Base-by-base conservation (phyloP, 1,140 invertebrate genomes). In the Plectrocnemia conspersa region DNA sequence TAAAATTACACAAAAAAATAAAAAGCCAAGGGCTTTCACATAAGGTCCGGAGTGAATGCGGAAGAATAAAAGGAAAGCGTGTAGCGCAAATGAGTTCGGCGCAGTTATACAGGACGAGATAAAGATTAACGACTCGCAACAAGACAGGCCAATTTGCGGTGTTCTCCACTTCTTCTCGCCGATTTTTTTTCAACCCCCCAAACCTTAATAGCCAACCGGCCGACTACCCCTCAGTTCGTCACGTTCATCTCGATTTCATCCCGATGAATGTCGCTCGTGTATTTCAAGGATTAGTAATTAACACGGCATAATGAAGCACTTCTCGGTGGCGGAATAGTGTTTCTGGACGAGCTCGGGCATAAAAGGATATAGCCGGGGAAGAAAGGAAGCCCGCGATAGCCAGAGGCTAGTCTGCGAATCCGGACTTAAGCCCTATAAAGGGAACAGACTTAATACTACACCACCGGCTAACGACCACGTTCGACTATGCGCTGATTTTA, bases 121-220 rank as follows among this genome's bases (percentile, higher is more conserved):
- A 50, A 50, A 50, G 35, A 50, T 50, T 50, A 50, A 50, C 47
- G 47, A 50, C 32, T 35, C 4, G 32, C 11, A 13, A 19, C 33
- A 24, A 50, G 47, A 50, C 47, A 50, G 47, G 47, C 47, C 47
- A 50, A 50, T 50, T 50, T 50, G 47, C 47, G 47, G 47, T 50
- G 47, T 50, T 50, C 13, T 19, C n/a, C n/a, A n/a, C 44, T 47
- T 32, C 44, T 29, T 47, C 25, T 47, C 33, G 13, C 36, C 10
- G 10, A 29, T 29, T 7, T 29, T 7, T 29, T 7, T 29, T n/a
- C n/a, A n/a, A n/a, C n/a, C n/a, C n/a, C n/a, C n/a, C n/a, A n/a
- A n/a, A n/a, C n/a, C n/a, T n/a, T n/a, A n/a, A n/a, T n/a, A n/a
- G n/a, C n/a, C n/a, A n/a, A n/a, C n/a, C n/a, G n/a, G n/a, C n/a